Evolutionary conservation across 2,113 vertebrate genomes (phyloP).

Genomic region (Anhinga rufa): DNA sequence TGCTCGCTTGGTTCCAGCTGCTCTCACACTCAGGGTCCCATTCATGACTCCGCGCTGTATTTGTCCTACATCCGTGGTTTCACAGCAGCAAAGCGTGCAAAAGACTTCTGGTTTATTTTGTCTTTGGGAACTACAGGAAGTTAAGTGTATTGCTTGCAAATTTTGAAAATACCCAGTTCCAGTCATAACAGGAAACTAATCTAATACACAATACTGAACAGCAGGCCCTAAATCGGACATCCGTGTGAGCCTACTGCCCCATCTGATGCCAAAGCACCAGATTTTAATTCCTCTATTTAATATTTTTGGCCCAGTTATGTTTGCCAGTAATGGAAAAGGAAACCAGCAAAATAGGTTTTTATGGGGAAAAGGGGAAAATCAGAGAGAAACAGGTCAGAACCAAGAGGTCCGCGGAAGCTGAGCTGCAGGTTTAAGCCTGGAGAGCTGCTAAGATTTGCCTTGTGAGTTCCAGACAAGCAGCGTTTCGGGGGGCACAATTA

Average conservation of each 20-base stretch:
- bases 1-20: background rate
- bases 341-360: background rate
- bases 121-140: constrained; percentile 22
- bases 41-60: background rate
- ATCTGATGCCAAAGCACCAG: background rate
- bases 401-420: background rate
- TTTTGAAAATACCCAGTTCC: background rate
- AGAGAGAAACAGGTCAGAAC: background rate
- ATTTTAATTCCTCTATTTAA: background rate
- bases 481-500: background rate
- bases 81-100: background rate
- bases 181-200: constrained; percentile 58
- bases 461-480: background rate
- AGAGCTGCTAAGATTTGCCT: background rate
- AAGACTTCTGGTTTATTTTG: background rate
- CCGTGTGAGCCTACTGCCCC: background rate
- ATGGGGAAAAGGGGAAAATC: background rate
- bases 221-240: background rate
- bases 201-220: background rate
- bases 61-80: background rate
- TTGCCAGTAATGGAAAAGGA: background rate
- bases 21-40: rapidly evolving
- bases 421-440: background rate
- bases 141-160: constrained; percentile 4
- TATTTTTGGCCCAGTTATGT: background rate